These are phyloP conservation scores for Dryoscopus gambensis DNA, from an alignment of 2,113 vertebrate species.

Conservation along the genomic window DNA sequence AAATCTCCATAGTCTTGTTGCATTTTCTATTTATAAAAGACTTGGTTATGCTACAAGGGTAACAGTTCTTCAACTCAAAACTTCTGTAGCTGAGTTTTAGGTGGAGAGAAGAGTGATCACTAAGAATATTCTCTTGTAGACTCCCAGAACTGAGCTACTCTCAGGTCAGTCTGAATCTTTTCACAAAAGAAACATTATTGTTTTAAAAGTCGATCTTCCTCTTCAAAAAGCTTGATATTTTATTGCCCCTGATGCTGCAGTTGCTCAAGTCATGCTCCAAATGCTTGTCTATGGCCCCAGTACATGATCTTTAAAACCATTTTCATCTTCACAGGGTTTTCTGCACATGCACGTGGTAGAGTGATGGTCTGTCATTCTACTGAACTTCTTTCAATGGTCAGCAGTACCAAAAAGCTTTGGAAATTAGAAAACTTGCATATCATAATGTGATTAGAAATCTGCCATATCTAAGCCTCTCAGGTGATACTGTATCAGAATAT, in stretches of 20 bases:
- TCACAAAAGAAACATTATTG: rapidly evolving
- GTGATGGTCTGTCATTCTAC: neutral
- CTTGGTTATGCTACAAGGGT: neutral
- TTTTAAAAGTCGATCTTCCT: neutral
- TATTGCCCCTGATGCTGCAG: neutral
- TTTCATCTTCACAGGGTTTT: neutral
- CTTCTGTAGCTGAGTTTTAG: neutral
- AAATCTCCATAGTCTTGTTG: neutral
- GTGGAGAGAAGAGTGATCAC: neutral
- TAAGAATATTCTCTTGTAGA: neutral
- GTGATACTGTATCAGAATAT: neutral
- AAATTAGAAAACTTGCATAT: neutral
- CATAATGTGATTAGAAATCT: neutral
- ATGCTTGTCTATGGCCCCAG: neutral
- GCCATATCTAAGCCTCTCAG: neutral
- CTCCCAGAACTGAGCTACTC: neutral
- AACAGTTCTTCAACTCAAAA: neutral
- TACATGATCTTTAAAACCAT: neutral
- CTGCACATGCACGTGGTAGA: neutral
- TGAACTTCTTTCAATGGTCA: neutral
- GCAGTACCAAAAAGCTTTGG: neutral
- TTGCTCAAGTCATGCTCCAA: neutral
- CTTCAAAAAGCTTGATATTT: neutral
- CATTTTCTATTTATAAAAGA: neutral
- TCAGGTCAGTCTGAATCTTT: neutral